Evolutionary conservation across 2,797 vertebrate species (phyloP).

Genomic region (Emys orbicularis): DNA sequence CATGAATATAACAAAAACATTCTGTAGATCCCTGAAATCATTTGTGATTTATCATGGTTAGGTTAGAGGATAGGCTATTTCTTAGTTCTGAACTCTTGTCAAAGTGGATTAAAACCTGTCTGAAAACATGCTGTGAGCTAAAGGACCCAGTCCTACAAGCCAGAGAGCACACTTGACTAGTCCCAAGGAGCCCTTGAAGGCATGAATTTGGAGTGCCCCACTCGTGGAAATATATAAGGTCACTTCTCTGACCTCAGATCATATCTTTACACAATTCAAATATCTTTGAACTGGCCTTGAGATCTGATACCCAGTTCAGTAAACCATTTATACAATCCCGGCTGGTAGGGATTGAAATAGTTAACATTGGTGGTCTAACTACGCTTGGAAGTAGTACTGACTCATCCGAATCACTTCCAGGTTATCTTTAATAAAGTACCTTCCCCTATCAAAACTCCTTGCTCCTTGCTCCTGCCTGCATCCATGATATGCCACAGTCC

Average conservation of each 20-base stretch:
- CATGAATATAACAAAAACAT: neutral
- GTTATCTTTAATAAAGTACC: neutral
- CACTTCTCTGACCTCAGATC: neutral
- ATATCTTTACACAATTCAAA: neutral
- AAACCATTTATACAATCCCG: neutral
- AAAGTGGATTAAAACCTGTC: neutral
- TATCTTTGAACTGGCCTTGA: neutral
- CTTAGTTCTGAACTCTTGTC: neutral
- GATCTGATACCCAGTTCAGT: neutral
- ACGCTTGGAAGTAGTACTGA: neutral
- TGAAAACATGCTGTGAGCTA: neutral
- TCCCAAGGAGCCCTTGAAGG: neutral
- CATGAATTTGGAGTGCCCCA: neutral
- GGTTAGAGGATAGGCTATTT: fast-evolving
- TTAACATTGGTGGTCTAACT: neutral
- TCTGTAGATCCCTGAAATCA: neutral
- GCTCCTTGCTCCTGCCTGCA: neutral
- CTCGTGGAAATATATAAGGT: neutral
- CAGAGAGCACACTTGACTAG: neutral
- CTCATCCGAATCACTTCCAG: neutral
- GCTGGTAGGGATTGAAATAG: fast-evolving
- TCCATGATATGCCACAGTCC: neutral
- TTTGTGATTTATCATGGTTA: neutral
- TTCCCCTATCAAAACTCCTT: neutral
- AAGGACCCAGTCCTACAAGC: neutral